Evolutionary conservation across 2,888 invertebrate genomes (phyloP).

Genomic region (Chesias legatella): DNA sequence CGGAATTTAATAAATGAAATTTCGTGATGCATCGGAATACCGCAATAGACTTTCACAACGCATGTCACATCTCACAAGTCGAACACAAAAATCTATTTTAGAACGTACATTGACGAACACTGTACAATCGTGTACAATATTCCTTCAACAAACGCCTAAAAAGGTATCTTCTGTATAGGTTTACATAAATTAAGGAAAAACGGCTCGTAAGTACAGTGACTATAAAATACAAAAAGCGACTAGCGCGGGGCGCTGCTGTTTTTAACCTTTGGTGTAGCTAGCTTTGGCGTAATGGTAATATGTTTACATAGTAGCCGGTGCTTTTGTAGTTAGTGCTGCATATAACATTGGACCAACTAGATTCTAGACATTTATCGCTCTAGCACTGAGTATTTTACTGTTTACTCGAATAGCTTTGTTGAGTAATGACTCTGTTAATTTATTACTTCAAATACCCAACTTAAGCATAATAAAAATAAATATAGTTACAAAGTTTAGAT

Average conservation of each 20-base stretch:
- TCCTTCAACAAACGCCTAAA: constrained; percentile 5
- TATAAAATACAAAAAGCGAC: constrained; percentile 20
- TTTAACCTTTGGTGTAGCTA: constrained; percentile 12
- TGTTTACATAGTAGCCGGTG: constrained; percentile 3
- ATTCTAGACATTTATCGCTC: neutral
- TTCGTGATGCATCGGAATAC: too few relatives aligned
- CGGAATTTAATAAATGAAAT: too few relatives aligned
- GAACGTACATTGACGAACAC: constrained; percentile 8
- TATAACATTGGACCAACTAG: neutral
- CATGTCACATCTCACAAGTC: constrained; percentile 1
- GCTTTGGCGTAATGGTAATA: constrained; percentile 10
- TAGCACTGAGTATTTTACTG: too few relatives aligned
- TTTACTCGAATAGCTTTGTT: too few relatives aligned
- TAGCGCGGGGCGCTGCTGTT: constrained; percentile 8
- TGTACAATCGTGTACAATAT: constrained; percentile 8
- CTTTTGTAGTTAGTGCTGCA: neutral
- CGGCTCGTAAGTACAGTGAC: constrained; percentile 13
- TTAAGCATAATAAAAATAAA: too few relatives aligned
- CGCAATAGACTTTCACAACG: neutral
- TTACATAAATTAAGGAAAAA: constrained; percentile 23
- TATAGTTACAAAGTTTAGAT: too few relatives aligned
- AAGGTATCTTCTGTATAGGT: constrained; percentile 16
- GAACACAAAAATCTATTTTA: constrained; percentile 10
- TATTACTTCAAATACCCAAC: too few relatives aligned
- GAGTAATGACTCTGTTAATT: too few relatives aligned